Evolutionary conservation across 2,888 invertebrate species (phyloP), one percentile per base, ranked within the genome.

Genomic region (Plebejus anna): DNA sequence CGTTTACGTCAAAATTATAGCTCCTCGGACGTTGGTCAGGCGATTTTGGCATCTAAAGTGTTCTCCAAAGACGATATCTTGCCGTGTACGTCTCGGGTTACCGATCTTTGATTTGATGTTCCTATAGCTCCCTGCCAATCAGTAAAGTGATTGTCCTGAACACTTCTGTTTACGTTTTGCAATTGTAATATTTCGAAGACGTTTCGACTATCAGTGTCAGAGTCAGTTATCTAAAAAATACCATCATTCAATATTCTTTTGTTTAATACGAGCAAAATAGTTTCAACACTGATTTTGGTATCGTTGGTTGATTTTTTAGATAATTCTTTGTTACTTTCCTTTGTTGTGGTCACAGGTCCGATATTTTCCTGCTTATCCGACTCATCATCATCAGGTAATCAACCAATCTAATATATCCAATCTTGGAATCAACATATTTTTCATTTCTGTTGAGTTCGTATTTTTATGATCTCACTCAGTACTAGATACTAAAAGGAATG

Each of bases 141-240:
- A 92, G 90, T 92, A 28, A 90, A 92, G 91, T 91, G 89, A 91
- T 92, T 92, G 91, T 90, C 87, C 89, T 89, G 76, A 77, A 77
- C 32, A 77, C 32, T 32, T 22, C 51, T 73, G 32, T 55, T 32
- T 73, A 66, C 13, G 66, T 66, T 66, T 66, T 32, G 32, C 32
- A 36, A 61, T 66, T 13, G 66, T 66, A 32, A 66, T 66, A 66
- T 66, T 66, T 66, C 16, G 22, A 16, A 36, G 66, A 32, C 4
- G 28, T 28, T 66, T 28, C 13, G 11, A 66, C 16, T 5, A 66
- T 22, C 51, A 13, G 13, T 4, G 16, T 55, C 55, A 55, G 11
- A 16, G 55, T 4, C 4, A 16, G 55, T 55, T 4, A 13, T 13
- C 4, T 51, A 4, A 51, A 47, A 47, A 47, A 47, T 47, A 9